Conservation (phyloP, 2,797 vertebrate species). For the Emys orbicularis region DNA sequence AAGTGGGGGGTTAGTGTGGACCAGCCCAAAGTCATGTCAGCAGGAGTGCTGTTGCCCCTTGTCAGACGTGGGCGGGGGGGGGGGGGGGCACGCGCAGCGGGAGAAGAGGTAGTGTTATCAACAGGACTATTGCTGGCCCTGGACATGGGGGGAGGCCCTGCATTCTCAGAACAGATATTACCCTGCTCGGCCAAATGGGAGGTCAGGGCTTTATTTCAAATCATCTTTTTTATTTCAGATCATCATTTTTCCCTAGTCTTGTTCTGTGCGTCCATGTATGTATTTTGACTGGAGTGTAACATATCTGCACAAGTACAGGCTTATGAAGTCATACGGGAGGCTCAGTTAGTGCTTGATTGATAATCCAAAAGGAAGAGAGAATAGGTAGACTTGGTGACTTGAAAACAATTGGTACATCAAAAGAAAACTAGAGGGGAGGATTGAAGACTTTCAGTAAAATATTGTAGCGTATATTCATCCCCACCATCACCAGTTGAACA, state of each 20-base stretch:
- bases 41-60: too few species aligned
- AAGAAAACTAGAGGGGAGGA: constrained; percentile 39
- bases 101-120: neutral
- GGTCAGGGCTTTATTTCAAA: constrained; percentile 48
- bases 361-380: neutral
- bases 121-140: neutral
- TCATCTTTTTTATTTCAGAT: constrained; percentile 51
- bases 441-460: constrained; percentile 60
- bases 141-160: neutral
- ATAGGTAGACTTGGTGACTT: constrained; percentile 32
- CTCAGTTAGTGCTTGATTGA: constrained; percentile 28
- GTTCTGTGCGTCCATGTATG: constrained; percentile 7
- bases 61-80: too few species aligned
- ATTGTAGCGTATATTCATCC: constrained; percentile 62
- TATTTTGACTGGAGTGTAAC: neutral
- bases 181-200: neutral
- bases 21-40: neutral
- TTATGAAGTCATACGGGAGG: neutral
- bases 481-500: constrained; percentile 64
- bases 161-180: neutral
- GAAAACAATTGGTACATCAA: constrained; percentile 68
- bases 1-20: too few species aligned
- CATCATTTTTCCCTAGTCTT: neutral
- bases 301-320: neutral
- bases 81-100: too few species aligned